phyloP scores from a whole-genome alignment of 2,113 vertebrate genomes.

The Zeus faber region DNA sequence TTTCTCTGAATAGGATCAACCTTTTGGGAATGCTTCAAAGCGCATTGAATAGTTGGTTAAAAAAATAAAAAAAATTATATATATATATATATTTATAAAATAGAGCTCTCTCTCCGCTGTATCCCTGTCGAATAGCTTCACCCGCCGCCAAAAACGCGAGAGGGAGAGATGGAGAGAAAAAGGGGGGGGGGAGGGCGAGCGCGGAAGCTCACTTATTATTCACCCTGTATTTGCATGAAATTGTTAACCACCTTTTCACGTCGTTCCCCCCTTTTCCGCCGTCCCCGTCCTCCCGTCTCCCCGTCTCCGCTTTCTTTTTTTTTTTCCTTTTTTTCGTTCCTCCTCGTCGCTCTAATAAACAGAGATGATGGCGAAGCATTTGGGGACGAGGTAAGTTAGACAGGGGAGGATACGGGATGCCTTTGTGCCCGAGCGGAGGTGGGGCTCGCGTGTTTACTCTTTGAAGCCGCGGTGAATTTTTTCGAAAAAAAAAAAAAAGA shows the following conservation, averaged over 20 bases:
- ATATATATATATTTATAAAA: too few species aligned
- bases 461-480: too few species aligned
- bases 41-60: slow-evolving; percentile 64
- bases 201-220: slow-evolving; percentile 68
- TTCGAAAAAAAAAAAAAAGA: too few species aligned
- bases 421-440: too few species aligned
- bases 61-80: too few species aligned
- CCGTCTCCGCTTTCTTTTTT: neutral
- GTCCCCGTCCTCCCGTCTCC: slow-evolving; percentile 41
- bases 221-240: slow-evolving; percentile 72
- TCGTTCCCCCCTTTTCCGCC: slow-evolving; percentile 52
- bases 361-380: too few species aligned
- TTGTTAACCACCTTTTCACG: slow-evolving; percentile 70
- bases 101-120: slow-evolving; percentile 56
- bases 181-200: slow-evolving; percentile 23
- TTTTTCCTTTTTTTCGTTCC: too few species aligned
- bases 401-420: too few species aligned
- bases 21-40: slow-evolving; percentile 77
- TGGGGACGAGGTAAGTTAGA: too few species aligned
- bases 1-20: slow-evolving; percentile 74
- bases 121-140: slow-evolving; percentile 61
- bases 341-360: too few species aligned
- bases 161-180: slow-evolving; percentile 33
- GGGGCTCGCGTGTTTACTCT: too few species aligned
- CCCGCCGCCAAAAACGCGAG: slow-evolving; percentile 58